Evolutionary conservation across 2,113 vertebrate genomes (phyloP).

Genomic region (cattle (Bos taurus)): DNA sequence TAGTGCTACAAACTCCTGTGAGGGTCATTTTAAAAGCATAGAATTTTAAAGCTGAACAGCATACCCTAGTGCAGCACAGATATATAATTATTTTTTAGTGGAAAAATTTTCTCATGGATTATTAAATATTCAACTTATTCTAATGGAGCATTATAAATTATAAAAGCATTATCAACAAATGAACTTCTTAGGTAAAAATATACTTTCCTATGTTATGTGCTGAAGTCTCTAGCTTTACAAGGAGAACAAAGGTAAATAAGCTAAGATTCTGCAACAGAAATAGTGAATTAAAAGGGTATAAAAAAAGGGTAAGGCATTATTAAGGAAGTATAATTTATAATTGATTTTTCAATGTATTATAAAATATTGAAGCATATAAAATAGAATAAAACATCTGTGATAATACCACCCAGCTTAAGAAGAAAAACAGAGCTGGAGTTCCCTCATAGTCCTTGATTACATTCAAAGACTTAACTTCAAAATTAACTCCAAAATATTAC

Average conservation of each 20-base stretch:
- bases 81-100: not conserved
- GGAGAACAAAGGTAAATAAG: not conserved
- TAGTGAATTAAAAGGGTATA: not conserved
- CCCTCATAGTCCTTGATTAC: not conserved
- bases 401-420: not conserved
- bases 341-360: not conserved
- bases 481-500: not conserved
- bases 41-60: not conserved
- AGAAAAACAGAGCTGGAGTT: not conserved
- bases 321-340: not conserved
- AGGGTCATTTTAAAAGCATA: not conserved
- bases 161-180: not conserved
- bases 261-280: not conserved
- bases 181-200: not conserved
- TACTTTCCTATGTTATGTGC: not conserved
- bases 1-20: not conserved
- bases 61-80: not conserved
- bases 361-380: not conserved
- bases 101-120: not conserved
- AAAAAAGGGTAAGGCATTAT: not conserved
- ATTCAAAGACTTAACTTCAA: too few relatives aligned
- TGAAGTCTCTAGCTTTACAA: not conserved
- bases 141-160: not conserved
- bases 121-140: conserved; percentile 1
- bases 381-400: not conserved